These are phyloP conservation scores for Clarias pachynema DNA, from an alignment of 2,797 vertebrate species.

Conservation along the genomic window DNA sequence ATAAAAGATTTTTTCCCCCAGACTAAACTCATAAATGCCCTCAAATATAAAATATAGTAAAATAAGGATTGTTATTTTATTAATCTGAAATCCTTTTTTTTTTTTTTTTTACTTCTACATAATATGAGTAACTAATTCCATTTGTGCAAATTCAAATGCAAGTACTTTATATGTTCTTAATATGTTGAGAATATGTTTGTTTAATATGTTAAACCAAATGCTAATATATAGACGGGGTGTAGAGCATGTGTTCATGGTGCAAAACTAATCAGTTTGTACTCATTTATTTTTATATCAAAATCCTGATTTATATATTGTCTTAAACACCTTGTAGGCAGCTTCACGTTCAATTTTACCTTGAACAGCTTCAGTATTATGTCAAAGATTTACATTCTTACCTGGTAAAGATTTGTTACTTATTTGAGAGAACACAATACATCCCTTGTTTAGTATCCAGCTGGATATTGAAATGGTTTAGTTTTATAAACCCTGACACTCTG, in stretches of 20 bases:
- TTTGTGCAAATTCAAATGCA: slow-evolving; percentile 13
- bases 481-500: not conserved
- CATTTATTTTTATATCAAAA: too few relatives aligned
- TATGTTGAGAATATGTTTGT: too few relatives aligned
- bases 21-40: not conserved
- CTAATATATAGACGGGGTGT: not conserved
- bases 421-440: not conserved
- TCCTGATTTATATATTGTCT: not conserved
- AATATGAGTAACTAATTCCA: not conserved
- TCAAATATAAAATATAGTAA: not conserved
- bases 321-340: not conserved
- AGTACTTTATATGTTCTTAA: not conserved
- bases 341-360: not conserved
- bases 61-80: not conserved
- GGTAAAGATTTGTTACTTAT: not conserved
- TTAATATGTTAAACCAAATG: not conserved
- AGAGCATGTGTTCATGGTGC: not conserved
- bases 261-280: not conserved
- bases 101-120: not conserved
- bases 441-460: not conserved
- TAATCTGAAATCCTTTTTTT: not conserved
- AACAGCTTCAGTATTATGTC: not conserved
- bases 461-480: not conserved
- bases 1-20: not conserved
- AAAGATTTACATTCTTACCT: not conserved